Evolutionary conservation across 2,888 invertebrate genomes (phyloP), one percentile per base, ranked within the genome.

Genomic region (Trichogramma evanescens): DNA sequence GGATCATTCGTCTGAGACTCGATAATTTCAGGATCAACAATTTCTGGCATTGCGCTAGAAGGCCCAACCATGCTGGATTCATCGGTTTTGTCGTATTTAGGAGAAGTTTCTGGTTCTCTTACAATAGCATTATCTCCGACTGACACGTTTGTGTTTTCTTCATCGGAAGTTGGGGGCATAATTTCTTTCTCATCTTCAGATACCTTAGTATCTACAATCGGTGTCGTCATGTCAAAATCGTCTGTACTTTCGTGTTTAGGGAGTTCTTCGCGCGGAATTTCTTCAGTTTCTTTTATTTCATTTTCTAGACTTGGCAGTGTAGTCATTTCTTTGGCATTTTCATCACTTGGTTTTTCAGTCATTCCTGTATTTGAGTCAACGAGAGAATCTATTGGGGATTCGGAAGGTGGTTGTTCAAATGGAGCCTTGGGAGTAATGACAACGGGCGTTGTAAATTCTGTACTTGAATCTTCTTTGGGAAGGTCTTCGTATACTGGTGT

Each of bases 401-500:
- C n/a, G n/a, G 7, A 7, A 10, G 9, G 10, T 26, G 13, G 6
- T 54, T 66, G 59, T 50, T 56, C 56, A 10, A 43, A 43, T n/a
- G 54, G 38, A 43, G 13, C 5, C 54, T 61, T 63, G 43, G 58
- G 55, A 4, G 58, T 58, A 13, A 59, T 58, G 4, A 54, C 53
- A 54, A 58, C 8, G 46, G 61, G 61, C 4, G 61, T 64, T 39
- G 59, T 61, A 40, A 54, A 50, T 53, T 61, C 63, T n/a, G 41
- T 51, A 42, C 65, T 58, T 3, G 63, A 13, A 50, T 54, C 43
- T 44, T 62, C 51, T 48, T 61, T 65, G 40, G 61, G 62, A 45
- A 46, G 44, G 26, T 59, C 52, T 58, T 63, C 63, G 9, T 62
- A 53, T 10, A 50, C 4, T 8, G 62, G 56, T 4, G 59, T 64